These are phyloP conservation scores for Pseudomyrmex flavicornis DNA, from an alignment of 1,140 invertebrate genomes.

Conservation along the genomic window DNA sequence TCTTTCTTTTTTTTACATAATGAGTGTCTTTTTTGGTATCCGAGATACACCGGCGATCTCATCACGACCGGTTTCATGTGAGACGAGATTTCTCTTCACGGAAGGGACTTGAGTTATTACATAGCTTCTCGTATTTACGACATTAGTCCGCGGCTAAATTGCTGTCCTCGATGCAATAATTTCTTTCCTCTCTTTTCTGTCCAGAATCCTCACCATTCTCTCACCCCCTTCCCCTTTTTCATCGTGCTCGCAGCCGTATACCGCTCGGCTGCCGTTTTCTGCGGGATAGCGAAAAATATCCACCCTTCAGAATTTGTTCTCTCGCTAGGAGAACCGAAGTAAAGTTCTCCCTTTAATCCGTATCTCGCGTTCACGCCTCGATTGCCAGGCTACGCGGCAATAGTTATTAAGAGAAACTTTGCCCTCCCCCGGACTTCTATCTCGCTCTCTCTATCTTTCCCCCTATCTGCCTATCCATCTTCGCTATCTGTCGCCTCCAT, in stretches of 20 bases:
- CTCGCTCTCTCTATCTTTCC: not conserved
- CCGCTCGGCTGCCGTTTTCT: slow-evolving; percentile 19
- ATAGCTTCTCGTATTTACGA: slow-evolving; percentile 39
- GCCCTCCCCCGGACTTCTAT: slow-evolving; percentile 58
- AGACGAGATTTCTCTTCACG: slow-evolving; percentile 31
- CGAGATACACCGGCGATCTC: slow-evolving; percentile 3
- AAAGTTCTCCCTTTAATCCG: slow-evolving; percentile 77
- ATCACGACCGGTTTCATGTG: slow-evolving; percentile 45
- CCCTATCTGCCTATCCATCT: slow-evolving; percentile 40
- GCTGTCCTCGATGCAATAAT: slow-evolving; percentile 45
- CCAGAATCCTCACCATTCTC: not conserved
- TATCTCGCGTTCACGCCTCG: slow-evolving; percentile 78
- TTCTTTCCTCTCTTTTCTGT: slow-evolving; percentile 9
- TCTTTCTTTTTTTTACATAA: not conserved
- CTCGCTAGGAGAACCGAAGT: slow-evolving; percentile 41
- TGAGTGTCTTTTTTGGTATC: not conserved
- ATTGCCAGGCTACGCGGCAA: slow-evolving; percentile 72
- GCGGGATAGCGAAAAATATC: slow-evolving; percentile 61
- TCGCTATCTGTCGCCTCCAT: slow-evolving; percentile 49
- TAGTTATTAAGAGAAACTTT: slow-evolving; percentile 79
- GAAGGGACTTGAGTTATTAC: slow-evolving; percentile 34
- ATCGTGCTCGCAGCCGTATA: not conserved
- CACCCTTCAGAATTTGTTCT: slow-evolving; percentile 65
- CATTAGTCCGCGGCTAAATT: slow-evolving; percentile 57
- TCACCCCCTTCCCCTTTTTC: too few species aligned